These are phyloP conservation scores for Tipula confusa DNA, from an alignment of 2,888 invertebrate genomes.

Conservation along the genomic window DNA sequence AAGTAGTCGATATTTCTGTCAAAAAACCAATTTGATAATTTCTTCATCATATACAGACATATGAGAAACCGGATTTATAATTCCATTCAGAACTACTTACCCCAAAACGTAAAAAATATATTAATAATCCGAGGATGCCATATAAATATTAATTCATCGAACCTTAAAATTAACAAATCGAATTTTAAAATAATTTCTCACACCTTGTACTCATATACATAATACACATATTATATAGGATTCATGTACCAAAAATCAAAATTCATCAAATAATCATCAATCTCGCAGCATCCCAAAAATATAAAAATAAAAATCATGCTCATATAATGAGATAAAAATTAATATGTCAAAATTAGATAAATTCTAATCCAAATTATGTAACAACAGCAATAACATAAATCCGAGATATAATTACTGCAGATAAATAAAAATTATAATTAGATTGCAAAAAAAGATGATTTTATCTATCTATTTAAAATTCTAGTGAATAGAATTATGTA, in stretches of 20 bases:
- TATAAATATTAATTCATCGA: not conserved
- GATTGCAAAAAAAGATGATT: not conserved
- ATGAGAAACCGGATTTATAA: too few relatives aligned
- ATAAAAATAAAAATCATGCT: not conserved
- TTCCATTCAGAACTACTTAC: too few relatives aligned
- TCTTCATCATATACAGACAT: too few relatives aligned
- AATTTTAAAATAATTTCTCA: not conserved
- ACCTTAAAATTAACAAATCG: not conserved
- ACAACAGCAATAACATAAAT: not conserved
- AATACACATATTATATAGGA: too few relatives aligned
- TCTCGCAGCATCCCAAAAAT: too few relatives aligned
- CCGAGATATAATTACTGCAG: not conserved
- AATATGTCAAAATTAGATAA: not conserved
- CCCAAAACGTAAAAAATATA: too few relatives aligned
- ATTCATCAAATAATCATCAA: not conserved
- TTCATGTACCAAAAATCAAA: not conserved
- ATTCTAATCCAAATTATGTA: not conserved
- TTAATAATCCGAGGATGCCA: too few relatives aligned
- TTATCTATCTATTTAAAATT: not conserved
- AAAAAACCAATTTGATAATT: too few relatives aligned
- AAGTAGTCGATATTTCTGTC: too few relatives aligned
- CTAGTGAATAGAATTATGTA: not conserved
- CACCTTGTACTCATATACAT: not conserved
- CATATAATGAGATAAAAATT: not conserved
- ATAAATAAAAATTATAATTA: not conserved